Evolutionary conservation across 2,113 vertebrate species (phyloP).

Genomic region (Platysternon megacephalum): DNA sequence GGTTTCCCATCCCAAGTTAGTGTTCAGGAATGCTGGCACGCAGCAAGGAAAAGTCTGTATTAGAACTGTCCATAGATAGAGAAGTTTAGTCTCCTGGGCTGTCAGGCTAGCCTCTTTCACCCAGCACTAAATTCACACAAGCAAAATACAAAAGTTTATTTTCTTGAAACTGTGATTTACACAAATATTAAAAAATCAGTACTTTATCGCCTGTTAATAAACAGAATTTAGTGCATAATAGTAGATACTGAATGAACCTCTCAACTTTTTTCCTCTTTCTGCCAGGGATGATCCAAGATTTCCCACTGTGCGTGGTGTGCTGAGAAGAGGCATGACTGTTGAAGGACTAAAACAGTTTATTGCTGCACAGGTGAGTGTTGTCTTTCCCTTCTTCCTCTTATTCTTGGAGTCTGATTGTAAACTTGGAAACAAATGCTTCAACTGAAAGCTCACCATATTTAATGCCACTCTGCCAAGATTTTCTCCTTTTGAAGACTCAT

Average conservation of each 20-base stretch:
- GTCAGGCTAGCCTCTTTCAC: not conserved
- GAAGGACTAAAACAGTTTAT: constrained; percentile 98
- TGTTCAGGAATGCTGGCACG: not conserved
- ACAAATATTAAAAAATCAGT: not conserved
- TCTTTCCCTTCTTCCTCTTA: not conserved
- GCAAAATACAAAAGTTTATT: not conserved
- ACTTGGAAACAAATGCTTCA: not conserved
- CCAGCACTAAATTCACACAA: not conserved
- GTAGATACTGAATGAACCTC: not conserved
- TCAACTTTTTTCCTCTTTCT: not conserved
- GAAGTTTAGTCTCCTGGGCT: not conserved
- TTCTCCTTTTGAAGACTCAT: not conserved
- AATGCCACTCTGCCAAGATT: not conserved
- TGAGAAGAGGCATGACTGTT: constrained; percentile 97
- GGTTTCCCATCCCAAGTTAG: not conserved
- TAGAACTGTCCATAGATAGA: not conserved
- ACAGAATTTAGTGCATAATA: accelerated
- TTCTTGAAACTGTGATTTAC: not conserved
- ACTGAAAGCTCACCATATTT: too few species aligned
- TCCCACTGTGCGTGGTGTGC: constrained; percentile 96
- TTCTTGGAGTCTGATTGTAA: not conserved
- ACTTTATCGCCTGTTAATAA: not conserved
- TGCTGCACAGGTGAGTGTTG: constrained; percentile 90
- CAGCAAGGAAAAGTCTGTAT: not conserved
- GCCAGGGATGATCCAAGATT: constrained; percentile 97